phyloP scores from a whole-genome alignment of 2,797 vertebrate species.

The Onychomys torridus region DNA sequence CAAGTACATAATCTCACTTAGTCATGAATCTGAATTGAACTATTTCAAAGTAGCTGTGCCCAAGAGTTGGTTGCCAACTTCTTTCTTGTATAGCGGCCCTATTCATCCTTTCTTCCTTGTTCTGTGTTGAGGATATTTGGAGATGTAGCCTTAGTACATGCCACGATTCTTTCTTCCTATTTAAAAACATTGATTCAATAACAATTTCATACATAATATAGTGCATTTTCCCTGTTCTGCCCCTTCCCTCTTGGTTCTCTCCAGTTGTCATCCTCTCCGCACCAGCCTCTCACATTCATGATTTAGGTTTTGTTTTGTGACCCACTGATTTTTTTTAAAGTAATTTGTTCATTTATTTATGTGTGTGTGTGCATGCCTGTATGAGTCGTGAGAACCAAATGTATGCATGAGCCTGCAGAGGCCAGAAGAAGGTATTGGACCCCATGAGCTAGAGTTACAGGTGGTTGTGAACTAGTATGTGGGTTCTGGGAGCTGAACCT shows the following conservation, averaged over 20 bases:
- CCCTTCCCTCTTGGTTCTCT: neutral
- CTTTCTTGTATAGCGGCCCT: neutral
- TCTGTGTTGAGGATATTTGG: neutral
- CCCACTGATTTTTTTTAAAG: neutral
- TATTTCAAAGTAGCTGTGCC: neutral
- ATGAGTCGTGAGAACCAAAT: neutral
- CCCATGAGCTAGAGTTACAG: neutral
- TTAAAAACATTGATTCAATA: neutral
- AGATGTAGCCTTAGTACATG: neutral
- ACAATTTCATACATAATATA: neutral
- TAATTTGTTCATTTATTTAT: neutral
- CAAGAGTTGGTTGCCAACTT: neutral
- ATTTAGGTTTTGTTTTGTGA: neutral
- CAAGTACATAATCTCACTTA: neutral
- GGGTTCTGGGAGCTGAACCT: neutral
- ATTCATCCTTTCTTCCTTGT: neutral
- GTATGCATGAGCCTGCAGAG: neutral
- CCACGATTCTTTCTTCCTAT: neutral
- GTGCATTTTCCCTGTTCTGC: neutral
- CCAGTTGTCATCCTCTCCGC: neutral
- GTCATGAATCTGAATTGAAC: neutral
- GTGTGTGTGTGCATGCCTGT: neutral
- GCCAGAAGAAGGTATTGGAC: neutral
- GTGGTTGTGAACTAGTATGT: neutral
- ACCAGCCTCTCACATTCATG: neutral